A percentile compares a stretch with the other conserved stretches of the same genome.
Evolutionary conservation across 2,888 invertebrate species (phyloP).

Genomic region (Troides aeacus): DNA sequence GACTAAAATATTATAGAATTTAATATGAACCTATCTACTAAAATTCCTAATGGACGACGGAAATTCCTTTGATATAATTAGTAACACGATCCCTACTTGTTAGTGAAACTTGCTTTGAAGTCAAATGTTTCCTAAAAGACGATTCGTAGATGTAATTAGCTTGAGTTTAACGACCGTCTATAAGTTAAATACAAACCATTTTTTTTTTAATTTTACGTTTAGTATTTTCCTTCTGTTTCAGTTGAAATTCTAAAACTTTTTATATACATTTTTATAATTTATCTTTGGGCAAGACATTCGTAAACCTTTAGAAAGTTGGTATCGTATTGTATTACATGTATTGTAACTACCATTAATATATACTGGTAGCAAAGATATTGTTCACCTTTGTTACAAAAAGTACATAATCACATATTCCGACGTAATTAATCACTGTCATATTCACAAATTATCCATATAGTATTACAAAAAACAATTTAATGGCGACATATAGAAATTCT

Average conservation of each 20-base stretch:
- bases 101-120: conserved; percentile 23
- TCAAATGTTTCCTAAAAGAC: conserved; percentile 16
- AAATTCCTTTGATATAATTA: conserved; percentile 21
- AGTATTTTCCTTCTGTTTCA: neutral
- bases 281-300: neutral
- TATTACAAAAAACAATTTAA: neutral
- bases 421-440: neutral
- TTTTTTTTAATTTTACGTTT: neutral
- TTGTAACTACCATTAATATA: neutral
- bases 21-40: neutral
- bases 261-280: too few species aligned
- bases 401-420: neutral
- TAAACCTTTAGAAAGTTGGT: neutral
- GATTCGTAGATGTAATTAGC: conserved; percentile 10
- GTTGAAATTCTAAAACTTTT: neutral
- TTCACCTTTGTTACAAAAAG: neutral
- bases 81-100: conserved; percentile 20
- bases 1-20: neutral
- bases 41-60: conserved; percentile 1
- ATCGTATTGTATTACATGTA: neutral
- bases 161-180: neutral
- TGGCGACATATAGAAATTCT: too few species aligned
- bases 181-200: neutral
- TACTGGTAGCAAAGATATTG: neutral
- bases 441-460: neutral